Conservation (phyloP, 1,140 invertebrate species). For the Macrotrachela quadricornifera region DNA sequence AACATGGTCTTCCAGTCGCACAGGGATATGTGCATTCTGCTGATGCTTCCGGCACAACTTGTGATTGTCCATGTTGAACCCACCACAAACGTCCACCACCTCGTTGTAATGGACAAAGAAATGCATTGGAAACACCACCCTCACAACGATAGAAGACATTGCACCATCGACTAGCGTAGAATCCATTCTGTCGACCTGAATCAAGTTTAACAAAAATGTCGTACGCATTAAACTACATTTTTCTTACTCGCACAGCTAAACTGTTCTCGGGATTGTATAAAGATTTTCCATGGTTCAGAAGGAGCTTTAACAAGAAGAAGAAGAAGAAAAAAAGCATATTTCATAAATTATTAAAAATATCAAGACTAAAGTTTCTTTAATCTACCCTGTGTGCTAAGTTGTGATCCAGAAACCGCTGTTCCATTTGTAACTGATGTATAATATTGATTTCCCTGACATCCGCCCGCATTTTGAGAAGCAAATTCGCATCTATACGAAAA, state of each 20-base stretch:
- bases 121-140: neutral
- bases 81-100: constrained; percentile 5
- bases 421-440: neutral
- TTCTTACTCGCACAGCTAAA: neutral
- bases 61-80: neutral
- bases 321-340: neutral
- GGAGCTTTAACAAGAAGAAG: neutral
- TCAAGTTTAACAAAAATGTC: neutral
- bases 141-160: neutral
- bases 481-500: neutral
- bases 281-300: constrained; percentile 1
- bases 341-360: too few species aligned
- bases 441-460: neutral
- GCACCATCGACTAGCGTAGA: too few species aligned
- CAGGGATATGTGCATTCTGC: constrained; percentile 5
- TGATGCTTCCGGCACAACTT: neutral
- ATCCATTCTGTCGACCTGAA: neutral
- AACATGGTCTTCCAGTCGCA: constrained; percentile 1
- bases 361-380: too few species aligned
- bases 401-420: neutral
- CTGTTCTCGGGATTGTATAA: neutral
- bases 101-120: constrained; percentile 4
- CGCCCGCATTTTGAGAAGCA: neutral
- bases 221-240: neutral
- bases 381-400: too few species aligned